phyloP scores from a whole-genome alignment of 2,113 vertebrate genomes.

The Triplophysa dalaica region DNA sequence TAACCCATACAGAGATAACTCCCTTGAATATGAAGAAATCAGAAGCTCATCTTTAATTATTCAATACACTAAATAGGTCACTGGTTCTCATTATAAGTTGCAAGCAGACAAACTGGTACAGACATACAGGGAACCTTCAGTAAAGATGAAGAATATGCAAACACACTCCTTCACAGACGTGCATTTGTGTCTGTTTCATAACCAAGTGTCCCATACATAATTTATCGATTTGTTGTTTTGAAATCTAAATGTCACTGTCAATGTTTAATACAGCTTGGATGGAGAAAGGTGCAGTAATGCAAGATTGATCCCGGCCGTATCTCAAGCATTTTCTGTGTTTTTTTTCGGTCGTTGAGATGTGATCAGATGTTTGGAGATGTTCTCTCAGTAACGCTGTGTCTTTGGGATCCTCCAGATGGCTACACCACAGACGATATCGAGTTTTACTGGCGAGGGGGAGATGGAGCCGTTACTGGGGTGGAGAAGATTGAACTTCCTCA shows the following conservation, averaged over 20 bases:
- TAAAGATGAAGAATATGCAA: conserved; percentile 19
- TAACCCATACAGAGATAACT: conserved; percentile 46
- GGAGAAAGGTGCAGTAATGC: conserved; percentile 2
- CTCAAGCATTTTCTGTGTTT: neutral
- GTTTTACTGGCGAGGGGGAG: conserved; percentile 97
- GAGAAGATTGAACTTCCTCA: conserved; percentile 96
- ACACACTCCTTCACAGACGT: conserved; percentile 24
- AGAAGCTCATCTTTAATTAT: conserved; percentile 68
- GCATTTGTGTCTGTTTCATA: conserved; percentile 38
- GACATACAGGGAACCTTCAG: conserved; percentile 47
- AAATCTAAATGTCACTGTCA: conserved; percentile 33
- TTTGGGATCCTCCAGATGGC: conserved; percentile 79
- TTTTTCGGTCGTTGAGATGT: neutral
- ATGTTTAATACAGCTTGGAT: conserved; percentile 22
- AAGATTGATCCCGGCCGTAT: neutral
- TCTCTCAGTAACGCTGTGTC: conserved; percentile 38
- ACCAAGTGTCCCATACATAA: conserved; percentile 23
- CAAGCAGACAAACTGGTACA: conserved; percentile 61
- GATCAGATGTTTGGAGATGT: neutral
- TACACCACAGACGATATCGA: conserved; percentile 99
- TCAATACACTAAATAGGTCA: conserved; percentile 72
- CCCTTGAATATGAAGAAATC: conserved; percentile 58
- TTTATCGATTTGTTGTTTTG: conserved; percentile 38
- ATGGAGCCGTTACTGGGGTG: conserved; percentile 93
- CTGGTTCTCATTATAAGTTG: conserved; percentile 66